Evolutionary conservation across 2,888 invertebrate genomes (phyloP).

Genomic region (Alentia gelatinosa): DNA sequence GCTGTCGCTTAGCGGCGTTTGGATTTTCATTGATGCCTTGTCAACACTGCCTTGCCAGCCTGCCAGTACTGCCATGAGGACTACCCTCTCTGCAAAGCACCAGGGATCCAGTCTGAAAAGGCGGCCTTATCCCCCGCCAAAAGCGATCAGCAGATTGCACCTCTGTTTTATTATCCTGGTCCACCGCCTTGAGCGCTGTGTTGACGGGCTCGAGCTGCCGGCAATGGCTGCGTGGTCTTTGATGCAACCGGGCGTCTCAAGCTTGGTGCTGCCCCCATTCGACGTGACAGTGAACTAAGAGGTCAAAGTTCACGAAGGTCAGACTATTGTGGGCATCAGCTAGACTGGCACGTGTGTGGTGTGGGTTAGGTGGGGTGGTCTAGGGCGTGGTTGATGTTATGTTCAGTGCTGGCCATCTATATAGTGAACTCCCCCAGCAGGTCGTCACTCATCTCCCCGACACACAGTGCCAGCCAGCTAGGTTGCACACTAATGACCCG

Average conservation of each 20-base stretch:
- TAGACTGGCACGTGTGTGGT: background rate
- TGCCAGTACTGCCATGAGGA: too few species aligned
- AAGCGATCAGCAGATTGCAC: background rate
- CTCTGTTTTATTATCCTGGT: background rate
- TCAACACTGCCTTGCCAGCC: background rate
- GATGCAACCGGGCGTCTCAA: background rate
- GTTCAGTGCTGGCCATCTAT: background rate
- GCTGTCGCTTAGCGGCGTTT: too few species aligned
- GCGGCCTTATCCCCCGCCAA: background rate
- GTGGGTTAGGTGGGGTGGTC: background rate
- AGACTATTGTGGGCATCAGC: conserved; percentile 11
- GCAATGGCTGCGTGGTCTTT: background rate
- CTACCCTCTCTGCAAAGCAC: too few species aligned
- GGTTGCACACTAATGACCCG: background rate
- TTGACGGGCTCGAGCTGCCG: background rate
- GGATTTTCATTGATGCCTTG: too few species aligned
- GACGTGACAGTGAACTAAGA: background rate
- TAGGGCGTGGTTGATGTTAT: background rate
- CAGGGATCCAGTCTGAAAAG: background rate
- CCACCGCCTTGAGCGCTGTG: background rate
- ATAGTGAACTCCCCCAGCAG: background rate
- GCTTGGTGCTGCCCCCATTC: background rate
- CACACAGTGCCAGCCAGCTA: background rate
- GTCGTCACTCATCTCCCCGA: background rate
- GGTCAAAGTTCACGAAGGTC: conserved; percentile 3